Evolutionary conservation across 2,113 vertebrate genomes (phyloP).

Genomic region (Antigone vipio): DNA sequence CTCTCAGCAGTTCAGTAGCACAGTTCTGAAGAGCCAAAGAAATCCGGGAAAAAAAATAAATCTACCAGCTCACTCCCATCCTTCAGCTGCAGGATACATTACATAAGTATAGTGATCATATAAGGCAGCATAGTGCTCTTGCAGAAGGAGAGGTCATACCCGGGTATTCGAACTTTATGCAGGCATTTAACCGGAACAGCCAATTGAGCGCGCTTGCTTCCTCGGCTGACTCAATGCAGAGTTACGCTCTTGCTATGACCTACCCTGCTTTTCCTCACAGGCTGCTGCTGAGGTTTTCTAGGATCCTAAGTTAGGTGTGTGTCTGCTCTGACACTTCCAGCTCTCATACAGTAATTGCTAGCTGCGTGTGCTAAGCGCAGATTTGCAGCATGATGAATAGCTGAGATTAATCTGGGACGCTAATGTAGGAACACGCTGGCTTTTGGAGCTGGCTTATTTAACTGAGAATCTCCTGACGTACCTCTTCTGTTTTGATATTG

Average conservation of each 20-base stretch:
- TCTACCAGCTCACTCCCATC: background rate
- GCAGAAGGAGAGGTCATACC: background rate
- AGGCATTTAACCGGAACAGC: background rate
- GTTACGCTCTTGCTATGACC: background rate
- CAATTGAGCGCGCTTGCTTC: background rate
- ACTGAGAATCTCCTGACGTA: background rate
- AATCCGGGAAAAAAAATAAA: background rate
- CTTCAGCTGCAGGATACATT: background rate
- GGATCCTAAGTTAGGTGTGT: background rate
- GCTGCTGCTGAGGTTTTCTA: background rate
- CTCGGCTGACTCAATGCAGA: background rate
- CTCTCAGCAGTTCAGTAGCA: background rate
- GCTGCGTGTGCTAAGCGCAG: accelerated
- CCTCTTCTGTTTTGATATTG: background rate
- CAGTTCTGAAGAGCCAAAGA: background rate
- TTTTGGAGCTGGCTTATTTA: background rate
- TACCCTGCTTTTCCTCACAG: background rate
- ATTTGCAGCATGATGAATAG: background rate
- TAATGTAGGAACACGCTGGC: background rate
- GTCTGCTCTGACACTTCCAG: background rate
- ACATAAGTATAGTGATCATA: background rate
- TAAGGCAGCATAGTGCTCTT: background rate
- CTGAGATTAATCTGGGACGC: background rate
- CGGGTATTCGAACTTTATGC: background rate
- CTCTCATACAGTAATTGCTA: background rate